Percentiles rank a stretch among this genome's conserved stretches.
phyloP scores from a whole-genome alignment of 53 echinoderm and acorn worm genomes.

The Actinopyga echinites region DNA sequence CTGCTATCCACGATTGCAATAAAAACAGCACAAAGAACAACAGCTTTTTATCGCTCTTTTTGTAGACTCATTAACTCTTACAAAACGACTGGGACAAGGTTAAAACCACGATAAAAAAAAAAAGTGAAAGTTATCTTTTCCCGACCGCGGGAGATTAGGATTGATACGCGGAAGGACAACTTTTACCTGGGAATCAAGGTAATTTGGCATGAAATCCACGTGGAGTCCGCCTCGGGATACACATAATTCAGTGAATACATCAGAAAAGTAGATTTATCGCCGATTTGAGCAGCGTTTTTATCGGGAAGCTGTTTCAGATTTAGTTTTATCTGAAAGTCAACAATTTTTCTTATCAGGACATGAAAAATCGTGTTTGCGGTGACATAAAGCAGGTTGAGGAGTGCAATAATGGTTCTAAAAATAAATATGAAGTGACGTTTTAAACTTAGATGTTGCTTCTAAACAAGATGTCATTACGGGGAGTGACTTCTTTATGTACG shows the following conservation, averaged over 20 bases:
- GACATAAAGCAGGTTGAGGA: background rate
- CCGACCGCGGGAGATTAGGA: constrained; percentile 3
- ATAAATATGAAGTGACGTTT: background rate
- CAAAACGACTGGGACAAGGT: constrained; percentile 20
- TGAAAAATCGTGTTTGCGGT: constrained; percentile 21
- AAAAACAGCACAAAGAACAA: background rate
- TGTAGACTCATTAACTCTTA: constrained; percentile 25
- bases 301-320: constrained; percentile 15
- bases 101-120: constrained; percentile 20
- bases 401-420: background rate
- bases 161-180: background rate
- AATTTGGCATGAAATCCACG: constrained; percentile 30
- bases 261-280: background rate
- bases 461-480: too few species aligned
- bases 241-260: background rate
- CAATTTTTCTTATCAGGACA: constrained; percentile 33
- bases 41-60: background rate
- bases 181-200: constrained; percentile 23
- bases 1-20: too few species aligned
- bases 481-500: too few species aligned
- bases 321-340: constrained; percentile 24
- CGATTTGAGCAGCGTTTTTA: background rate
- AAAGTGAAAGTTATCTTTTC: constrained; percentile 8
- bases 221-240: background rate
- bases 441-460: background rate